phyloP scores from a whole-genome alignment of 64 coral and sea anemone species.

The Astreopora myriophthalma region DNA sequence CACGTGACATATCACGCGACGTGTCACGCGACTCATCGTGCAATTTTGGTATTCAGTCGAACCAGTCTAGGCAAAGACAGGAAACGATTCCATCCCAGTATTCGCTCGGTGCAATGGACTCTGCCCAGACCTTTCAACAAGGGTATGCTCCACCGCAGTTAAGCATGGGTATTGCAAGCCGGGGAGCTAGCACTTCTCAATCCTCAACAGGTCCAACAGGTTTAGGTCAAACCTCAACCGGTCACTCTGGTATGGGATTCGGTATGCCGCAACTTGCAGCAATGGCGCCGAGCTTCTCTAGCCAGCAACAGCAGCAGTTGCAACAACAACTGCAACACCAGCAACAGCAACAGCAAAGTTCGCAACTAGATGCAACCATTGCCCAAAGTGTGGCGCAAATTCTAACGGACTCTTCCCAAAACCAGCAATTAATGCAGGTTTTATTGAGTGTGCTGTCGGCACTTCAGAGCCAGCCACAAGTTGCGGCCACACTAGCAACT shows the following conservation, averaged over 20 bases:
- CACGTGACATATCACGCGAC: neutral
- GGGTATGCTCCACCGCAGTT: neutral
- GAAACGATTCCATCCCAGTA: neutral
- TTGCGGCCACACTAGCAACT: slow-evolving; percentile 33
- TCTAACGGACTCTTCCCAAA: slow-evolving; percentile 54
- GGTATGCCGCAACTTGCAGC: neutral
- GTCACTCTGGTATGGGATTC: neutral
- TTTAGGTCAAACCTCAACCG: neutral
- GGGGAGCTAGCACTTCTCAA: neutral
- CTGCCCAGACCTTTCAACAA: slow-evolving; percentile 3
- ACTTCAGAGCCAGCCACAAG: slow-evolving; percentile 55
- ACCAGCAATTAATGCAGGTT: slow-evolving; percentile 56
- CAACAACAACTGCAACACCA: neutral
- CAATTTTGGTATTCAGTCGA: neutral
- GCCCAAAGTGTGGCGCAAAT: neutral
- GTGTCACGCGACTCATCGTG: neutral
- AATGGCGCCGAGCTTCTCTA: neutral
- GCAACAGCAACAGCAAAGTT: neutral
- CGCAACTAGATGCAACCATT: neutral
- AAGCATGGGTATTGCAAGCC: neutral
- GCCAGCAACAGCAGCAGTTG: neutral
- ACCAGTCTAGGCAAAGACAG: neutral
- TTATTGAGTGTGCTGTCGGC: slow-evolving; percentile 30
- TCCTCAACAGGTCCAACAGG: neutral
- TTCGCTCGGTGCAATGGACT: neutral